Evolutionary conservation across 2,888 invertebrate species (phyloP).

Genomic region (Caenorhabditis angaria): DNA sequence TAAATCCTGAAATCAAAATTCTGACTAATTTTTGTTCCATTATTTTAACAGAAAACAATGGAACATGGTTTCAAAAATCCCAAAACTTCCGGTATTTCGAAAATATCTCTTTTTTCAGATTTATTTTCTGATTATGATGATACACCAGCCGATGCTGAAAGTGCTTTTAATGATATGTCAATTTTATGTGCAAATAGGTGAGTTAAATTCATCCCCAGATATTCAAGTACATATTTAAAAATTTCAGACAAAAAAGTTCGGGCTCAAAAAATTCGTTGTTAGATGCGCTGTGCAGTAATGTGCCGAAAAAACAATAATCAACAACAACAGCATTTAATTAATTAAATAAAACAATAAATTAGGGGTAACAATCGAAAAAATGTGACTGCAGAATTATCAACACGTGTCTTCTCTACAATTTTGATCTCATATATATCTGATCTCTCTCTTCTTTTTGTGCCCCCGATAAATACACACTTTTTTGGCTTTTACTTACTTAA

Average conservation of each 20-base stretch:
- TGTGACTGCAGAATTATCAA: background rate
- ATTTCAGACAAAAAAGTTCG: background rate
- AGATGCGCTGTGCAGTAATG: background rate
- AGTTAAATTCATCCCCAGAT: background rate
- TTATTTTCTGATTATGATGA: conserved; percentile 1
- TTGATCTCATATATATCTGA: too few species aligned
- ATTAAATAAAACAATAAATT: too few species aligned
- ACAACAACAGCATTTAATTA: too few species aligned
- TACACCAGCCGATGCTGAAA: background rate
- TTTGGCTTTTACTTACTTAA: background rate
- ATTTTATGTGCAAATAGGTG: background rate
- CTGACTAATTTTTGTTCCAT: too few species aligned
- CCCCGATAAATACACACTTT: background rate
- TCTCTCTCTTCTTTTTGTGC: background rate
- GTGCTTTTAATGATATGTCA: background rate
- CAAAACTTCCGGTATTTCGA: too few species aligned
- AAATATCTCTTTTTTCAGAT: background rate
- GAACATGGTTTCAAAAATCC: too few species aligned
- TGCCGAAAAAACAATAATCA: background rate
- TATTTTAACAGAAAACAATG: too few species aligned
- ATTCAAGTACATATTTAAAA: background rate
- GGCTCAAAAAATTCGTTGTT: background rate
- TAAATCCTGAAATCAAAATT: too few species aligned
- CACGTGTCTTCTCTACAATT: too few species aligned
- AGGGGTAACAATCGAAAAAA: conserved; percentile 1